Evolutionary conservation across 2,113 vertebrate genomes (phyloP), one percentile per base, ranked within the genome.

Genomic region (Microcebus lehilahytsara): DNA sequence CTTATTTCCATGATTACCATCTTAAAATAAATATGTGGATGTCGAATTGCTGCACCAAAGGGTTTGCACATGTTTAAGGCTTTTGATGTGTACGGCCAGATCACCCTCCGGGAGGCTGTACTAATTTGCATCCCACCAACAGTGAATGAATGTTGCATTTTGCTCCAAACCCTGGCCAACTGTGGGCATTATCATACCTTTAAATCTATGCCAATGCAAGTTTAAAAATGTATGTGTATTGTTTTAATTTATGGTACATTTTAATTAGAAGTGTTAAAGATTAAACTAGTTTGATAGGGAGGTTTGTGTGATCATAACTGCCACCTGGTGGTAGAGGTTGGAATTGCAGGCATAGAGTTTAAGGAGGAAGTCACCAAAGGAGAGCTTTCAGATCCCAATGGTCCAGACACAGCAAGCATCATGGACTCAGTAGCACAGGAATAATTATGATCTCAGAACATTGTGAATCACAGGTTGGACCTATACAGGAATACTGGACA

Each of bases 101-200:
- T 77, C 77, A 79, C 80, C 93, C 85, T 88, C 84, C 58, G 1
- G 6, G 74, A 77, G 37, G 22, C 37, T 3, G 2, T 19, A 5
- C 74, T 93, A 32, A 97, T 86, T 89, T 86, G 75, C 83, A 84
- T 95, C 89, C 69, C 92, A 96, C 83, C 92, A 97, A 91, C 83
- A 80, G 78, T 5, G 5, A 37, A 32, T n/a, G 37, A 83, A 92
- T 25, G 25, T 60, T 37, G 25, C 62, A 9, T 72, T 30, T 91
- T 93, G 62, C 93, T 86, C 79, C 92, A 97, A 84, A 81, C 66
- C 42, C 69, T 69, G 62, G 62, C 66, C 93, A 74, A 37, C 78
- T 94, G 25, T 84, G 80, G 80, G 40, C 56, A 90, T 92, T 95
- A 87, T 90, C 85, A 60, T 64, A 79, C 77, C 94, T 90, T 81